Evolutionary conservation across 1,140 invertebrate species (phyloP), one percentile per base, ranked within the genome.

Genomic region (Bathynomus jamesi): DNA sequence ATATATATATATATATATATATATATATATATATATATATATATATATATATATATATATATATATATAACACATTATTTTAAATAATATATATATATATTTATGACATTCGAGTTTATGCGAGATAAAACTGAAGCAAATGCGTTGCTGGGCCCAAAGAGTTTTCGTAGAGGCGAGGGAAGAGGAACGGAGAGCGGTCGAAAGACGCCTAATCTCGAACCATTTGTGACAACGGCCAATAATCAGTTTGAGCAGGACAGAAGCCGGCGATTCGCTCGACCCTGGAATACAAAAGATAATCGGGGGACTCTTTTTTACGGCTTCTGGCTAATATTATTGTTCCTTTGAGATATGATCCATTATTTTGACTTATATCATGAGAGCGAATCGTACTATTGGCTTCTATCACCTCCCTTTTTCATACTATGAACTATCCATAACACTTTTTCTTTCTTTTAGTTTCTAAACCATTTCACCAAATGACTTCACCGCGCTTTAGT

Each of bases 1-100:
- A 53, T 53, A 53, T 53, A 53, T 53, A 53, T 53, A 53, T 53
- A 53, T 53, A 53, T 53, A 53, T 5, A n/a, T 53, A 53, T 53
- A 53, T 53, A 53, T 53, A 53, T 53, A 53, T 53, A 53, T 53
- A 53, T 53, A 53, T 53, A 53, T 53, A 53, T 53, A 53, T 53
- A 53, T 53, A 53, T 53, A 53, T 53, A 53, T 53, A 53, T 53
- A 53, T 53, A 53, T 53, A 53, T 53, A 40, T 40, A 40, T 40
- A 40, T 8, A 53, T 53, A 21, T 17, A 53, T 17, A 53, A 17
- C 21, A 53, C 40, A 53, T 53, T 17, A 53, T 17, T 17, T 17
- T 17, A 53, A 53, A 53, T 21, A 3, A 17, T 53, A 53, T 53
- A 53, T 53, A 53, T 53, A 53, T 53, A 17, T 53, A 53, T 53